Evolutionary conservation across 2,888 invertebrate genomes (phyloP).

Genomic region (Leucozona laternaria): DNA sequence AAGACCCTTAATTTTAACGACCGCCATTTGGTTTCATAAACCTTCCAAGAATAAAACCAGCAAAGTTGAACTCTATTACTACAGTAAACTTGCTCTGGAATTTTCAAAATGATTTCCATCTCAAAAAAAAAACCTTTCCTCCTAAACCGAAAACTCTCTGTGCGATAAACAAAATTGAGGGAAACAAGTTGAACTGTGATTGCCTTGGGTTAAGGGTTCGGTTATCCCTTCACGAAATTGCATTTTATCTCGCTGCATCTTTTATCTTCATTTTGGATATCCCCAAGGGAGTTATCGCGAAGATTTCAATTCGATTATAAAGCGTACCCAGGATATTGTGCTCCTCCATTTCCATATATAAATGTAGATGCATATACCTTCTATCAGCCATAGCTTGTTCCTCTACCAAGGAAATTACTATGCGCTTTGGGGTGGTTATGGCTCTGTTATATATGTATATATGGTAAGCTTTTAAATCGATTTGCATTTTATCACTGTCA

Average conservation of each 20-base stretch:
- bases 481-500: slow-evolving; percentile 31
- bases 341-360: background rate
- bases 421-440: background rate
- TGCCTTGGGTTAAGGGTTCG: slow-evolving; percentile 18
- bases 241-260: slow-evolving; percentile 28
- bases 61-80: background rate
- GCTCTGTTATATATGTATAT: background rate
- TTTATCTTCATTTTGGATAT: slow-evolving; percentile 21
- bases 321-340: slow-evolving; percentile 19
- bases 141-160: background rate
- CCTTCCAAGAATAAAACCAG: background rate
- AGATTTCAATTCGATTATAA: slow-evolving; percentile 33
- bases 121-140: background rate
- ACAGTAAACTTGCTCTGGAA: background rate
- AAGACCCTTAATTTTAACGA: background rate
- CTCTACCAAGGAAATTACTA: slow-evolving; percentile 10
- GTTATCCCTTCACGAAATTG: background rate
- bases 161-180: slow-evolving; percentile 18
- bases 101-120: slow-evolving; percentile 16
- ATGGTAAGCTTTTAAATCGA: slow-evolving; percentile 25
- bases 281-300: slow-evolving; percentile 23
- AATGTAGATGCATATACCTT: no score
- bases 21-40: background rate
- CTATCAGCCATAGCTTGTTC: background rate
- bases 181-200: slow-evolving; percentile 32